A percentile compares a stretch with the other conserved stretches of the same genome.
Conservation (phyloP, 2,797 vertebrate genomes). For the Tapirus indicus region DNA sequence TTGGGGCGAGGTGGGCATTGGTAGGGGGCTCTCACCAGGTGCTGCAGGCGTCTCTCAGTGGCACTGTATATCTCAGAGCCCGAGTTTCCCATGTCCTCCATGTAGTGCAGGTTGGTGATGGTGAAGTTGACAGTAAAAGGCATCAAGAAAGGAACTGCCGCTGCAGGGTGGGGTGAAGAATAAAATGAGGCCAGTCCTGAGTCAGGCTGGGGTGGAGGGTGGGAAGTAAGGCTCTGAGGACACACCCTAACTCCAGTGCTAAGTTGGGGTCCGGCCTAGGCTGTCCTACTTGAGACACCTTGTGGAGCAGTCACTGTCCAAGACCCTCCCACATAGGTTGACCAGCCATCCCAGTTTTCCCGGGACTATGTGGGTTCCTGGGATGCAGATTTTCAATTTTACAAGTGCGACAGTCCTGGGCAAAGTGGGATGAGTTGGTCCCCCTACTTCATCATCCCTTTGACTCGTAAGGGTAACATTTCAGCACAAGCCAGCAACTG, state of each 20-base stretch:
- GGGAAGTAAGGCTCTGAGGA: neutral
- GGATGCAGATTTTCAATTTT: neutral
- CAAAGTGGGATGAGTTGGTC: neutral
- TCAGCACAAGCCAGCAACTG: neutral
- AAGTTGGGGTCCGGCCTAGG: neutral
- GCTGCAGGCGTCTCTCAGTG: conserved; percentile 79
- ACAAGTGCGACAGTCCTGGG: neutral
- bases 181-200: neutral
- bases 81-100: neutral
- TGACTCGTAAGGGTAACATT: neutral
- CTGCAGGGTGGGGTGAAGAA: neutral
- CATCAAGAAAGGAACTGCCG: neutral
- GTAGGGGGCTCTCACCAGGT: conserved; percentile 79
- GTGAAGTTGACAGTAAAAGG: conserved; percentile 70
- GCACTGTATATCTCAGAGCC: conserved; percentile 82
- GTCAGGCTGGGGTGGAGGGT: rapidly evolving
- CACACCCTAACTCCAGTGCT: neutral
- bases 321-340: neutral
- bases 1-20: neutral
- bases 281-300: neutral
- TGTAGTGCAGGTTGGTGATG: conserved; percentile 66
- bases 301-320: neutral
- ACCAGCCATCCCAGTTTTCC: neutral
- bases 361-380: neutral
- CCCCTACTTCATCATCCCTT: neutral